A percentile compares a stretch with the other conserved stretches of the same genome.
These are phyloP conservation scores for Hetaerina titia DNA, from an alignment of 2,888 invertebrate species.

Conservation along the genomic window DNA sequence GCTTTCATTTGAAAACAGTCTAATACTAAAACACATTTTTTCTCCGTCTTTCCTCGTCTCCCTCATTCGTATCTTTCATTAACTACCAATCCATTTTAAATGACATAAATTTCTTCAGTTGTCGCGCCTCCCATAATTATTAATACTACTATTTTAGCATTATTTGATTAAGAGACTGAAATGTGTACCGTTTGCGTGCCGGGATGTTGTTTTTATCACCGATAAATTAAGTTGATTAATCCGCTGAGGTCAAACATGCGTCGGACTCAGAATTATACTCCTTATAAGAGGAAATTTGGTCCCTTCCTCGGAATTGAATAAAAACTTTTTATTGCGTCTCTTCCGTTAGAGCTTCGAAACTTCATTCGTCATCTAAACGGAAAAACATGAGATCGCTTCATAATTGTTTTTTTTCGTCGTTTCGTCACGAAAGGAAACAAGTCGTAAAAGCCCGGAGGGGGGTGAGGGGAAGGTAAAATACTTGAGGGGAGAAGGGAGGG, in stretches of 20 bases:
- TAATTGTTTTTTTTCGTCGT: conserved; percentile 4
- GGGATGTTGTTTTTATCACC: neutral
- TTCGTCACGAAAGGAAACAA: conserved; percentile 22
- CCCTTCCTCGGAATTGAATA: conserved; percentile 31
- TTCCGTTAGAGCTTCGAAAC: conserved; percentile 19
- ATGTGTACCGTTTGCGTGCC: neutral
- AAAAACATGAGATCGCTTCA: neutral
- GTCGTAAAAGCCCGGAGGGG: neutral
- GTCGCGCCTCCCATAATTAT: neutral
- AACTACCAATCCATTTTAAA: neutral
- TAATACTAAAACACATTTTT: no score
- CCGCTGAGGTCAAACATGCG: conserved; percentile 15
- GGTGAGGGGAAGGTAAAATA: neutral
- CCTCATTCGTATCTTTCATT: neutral
- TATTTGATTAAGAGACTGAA: neutral
- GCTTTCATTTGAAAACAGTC: no score
- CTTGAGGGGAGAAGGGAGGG: neutral
- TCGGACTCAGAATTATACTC: neutral
- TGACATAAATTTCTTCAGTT: neutral
- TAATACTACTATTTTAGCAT: neutral
- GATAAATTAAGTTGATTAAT: neutral
- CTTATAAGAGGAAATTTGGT: neutral
- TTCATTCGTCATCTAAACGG: neutral
- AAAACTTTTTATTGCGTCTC: conserved; percentile 8
- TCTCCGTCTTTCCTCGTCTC: no score